Evolutionary conservation across 2,888 invertebrate species (phyloP), one percentile per base, ranked within the genome.

Genomic region (Chouioia cunea): DNA sequence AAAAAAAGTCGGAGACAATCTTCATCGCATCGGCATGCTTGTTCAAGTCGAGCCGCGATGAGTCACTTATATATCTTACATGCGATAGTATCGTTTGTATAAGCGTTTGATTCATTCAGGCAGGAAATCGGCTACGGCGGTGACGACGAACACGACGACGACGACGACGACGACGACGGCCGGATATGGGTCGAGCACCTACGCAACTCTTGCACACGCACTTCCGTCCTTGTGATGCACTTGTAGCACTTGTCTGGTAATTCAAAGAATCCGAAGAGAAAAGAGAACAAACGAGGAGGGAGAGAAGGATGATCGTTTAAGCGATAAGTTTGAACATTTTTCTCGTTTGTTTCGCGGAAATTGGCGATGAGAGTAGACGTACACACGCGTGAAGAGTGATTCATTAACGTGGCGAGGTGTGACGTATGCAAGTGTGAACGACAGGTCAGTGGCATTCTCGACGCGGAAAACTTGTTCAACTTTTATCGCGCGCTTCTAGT

Each of bases 391-490:
- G 20, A 44, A 44, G 18, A 52, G 53, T 2, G 64, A 47, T 56
- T 36, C 36, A 10, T 36, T 10, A 36, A 36, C 36, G 12, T 36
- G 36, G 36, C 36, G 6, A 36, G 36, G 36, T 2, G 47, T 47
- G 48, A 36, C 56, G 56, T 27, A 44, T 4, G 36, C 36, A 10
- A 47, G 16, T 23, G 54, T 10, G 4, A 6, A 4, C 36, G 54
- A 47, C 56, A 18, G 65, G 23, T 56, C 65, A 56, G 18, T 43
- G 15, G 52, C 20, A 27, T 47, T 16, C 22, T 44, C 15, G 2
- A 4, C 8, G 16, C 1, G 65, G 52, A 59, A 66, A 66, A 66
- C 46, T 66, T 6, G 27, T 66, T 59, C 52, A 50, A 52, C 52
- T 18, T 23, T 50, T 44, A 50, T 65, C 52, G 36, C 22, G 48